Evolutionary conservation across 2,797 vertebrate genomes (phyloP).

Genomic region (Microctenopoma steveboyesi): DNA sequence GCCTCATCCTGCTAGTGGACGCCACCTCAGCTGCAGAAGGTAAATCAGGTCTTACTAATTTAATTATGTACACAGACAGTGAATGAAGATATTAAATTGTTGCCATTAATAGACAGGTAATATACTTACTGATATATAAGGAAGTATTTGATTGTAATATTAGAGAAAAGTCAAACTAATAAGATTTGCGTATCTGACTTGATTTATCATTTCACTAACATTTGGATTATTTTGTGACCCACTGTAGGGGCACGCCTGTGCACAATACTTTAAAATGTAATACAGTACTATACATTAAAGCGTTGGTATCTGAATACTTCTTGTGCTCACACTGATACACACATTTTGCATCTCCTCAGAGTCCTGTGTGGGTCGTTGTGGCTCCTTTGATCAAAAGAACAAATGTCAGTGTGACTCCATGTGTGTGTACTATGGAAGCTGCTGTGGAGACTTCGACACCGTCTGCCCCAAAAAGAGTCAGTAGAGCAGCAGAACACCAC

Average conservation of each 20-base stretch:
- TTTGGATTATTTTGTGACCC: background rate
- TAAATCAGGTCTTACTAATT: conserved; percentile 37
- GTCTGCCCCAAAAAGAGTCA: conserved; percentile 88
- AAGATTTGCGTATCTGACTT: too few species aligned
- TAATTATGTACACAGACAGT: too few species aligned
- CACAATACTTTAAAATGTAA: background rate
- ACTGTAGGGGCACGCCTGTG: background rate
- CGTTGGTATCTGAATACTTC: background rate
- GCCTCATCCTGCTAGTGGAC: conserved; percentile 60
- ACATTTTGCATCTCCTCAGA: conserved; percentile 78
- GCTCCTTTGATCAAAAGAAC: conserved; percentile 74
- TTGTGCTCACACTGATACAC: conserved; percentile 21
- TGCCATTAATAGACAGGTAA: too few species aligned
- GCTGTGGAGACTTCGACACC: conserved; percentile 86
- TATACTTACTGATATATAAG: too few species aligned
- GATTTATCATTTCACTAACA: too few species aligned
- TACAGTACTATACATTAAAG: background rate
- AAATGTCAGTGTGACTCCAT: conserved; percentile 95
- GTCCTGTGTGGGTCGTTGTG: conserved; percentile 87
- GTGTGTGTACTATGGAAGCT: conserved; percentile 93
- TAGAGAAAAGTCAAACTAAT: too few species aligned
- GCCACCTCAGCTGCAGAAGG: conserved; percentile 76
- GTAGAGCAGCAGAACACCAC: conserved; percentile 2
- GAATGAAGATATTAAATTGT: too few species aligned
- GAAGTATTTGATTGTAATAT: too few species aligned